These are phyloP conservation scores for Sebastes vulpes DNA, from an alignment of 2,797 vertebrate species.

Conservation along the genomic window DNA sequence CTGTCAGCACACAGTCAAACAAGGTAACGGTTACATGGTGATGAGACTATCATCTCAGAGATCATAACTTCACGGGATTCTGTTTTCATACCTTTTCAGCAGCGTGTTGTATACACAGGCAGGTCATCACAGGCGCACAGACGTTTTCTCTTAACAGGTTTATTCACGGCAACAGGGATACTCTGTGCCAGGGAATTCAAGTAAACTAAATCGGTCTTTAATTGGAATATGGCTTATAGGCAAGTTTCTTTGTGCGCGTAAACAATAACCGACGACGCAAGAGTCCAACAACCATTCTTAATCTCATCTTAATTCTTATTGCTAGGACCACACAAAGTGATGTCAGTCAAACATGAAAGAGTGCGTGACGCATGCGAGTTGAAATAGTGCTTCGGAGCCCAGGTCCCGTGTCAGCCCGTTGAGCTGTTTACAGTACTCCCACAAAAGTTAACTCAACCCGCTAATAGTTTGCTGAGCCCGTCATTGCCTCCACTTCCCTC, in stretches of 20 bases:
- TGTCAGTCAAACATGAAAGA: constrained; percentile 67
- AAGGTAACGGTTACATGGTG: not conserved
- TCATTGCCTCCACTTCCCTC: constrained; percentile 77
- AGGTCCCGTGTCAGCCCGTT: constrained; percentile 60
- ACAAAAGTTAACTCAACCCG: constrained; percentile 79
- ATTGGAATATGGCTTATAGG: not conserved
- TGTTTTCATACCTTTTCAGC: not conserved
- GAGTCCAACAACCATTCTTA: constrained; percentile 26
- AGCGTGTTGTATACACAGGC: not conserved
- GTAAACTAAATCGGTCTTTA: constrained; percentile 19
- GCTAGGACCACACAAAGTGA: constrained; percentile 63
- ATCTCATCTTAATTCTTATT: constrained; percentile 51
- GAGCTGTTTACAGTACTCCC: constrained; percentile 77
- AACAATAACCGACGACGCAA: constrained; percentile 28
- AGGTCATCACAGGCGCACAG: not conserved
- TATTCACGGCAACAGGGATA: constrained; percentile 3
- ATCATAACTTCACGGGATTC: constrained; percentile 3
- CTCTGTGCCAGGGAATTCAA: constrained; percentile 17
- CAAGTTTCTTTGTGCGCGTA: constrained; percentile 9
- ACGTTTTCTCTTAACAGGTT: constrained; percentile 3
- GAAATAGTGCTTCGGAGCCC: constrained; percentile 46
- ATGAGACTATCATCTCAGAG: not conserved
- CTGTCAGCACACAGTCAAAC: not conserved
- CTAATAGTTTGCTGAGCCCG: constrained; percentile 78
- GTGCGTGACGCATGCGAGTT: constrained; percentile 51